Evolutionary conservation across 1,140 invertebrate species (phyloP).

Genomic region (Gonatopus flavifemur): DNA sequence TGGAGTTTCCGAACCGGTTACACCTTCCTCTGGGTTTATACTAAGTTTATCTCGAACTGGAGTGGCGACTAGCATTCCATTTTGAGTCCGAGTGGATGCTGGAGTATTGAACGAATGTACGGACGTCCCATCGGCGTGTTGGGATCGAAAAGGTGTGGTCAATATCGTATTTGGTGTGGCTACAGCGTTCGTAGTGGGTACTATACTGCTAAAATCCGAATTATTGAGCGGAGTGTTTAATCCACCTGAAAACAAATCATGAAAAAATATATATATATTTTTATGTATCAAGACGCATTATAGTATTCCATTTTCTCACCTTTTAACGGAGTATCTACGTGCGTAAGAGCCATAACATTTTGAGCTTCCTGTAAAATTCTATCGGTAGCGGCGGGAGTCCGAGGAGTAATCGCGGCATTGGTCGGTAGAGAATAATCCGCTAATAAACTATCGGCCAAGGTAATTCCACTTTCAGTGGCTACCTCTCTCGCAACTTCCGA

Average conservation of each 20-base stretch:
- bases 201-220: conserved; percentile 82
- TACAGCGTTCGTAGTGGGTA: conserved; percentile 72
- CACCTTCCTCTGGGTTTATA: conserved; percentile 87
- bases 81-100: conserved; percentile 38
- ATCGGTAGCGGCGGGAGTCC: conserved; percentile 78
- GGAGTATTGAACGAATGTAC: conserved; percentile 52
- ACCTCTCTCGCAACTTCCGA: conserved; percentile 92
- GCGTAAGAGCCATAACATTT: conserved; percentile 96
- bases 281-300: conserved; percentile 2
- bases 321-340: conserved; percentile 97
- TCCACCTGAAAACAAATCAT: conserved; percentile 63
- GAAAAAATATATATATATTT: neutral
- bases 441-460: conserved; percentile 81
- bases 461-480: conserved; percentile 79
- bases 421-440: conserved; percentile 90
- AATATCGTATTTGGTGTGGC: conserved; percentile 95
- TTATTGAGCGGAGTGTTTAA: conserved; percentile 90
- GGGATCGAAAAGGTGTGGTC: conserved; percentile 85
- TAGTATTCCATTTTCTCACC: conserved; percentile 41
- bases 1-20: conserved; percentile 70
- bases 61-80: conserved; percentile 57
- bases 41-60: conserved; percentile 91
- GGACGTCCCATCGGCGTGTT: conserved; percentile 50
- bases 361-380: conserved; percentile 90
- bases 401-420: conserved; percentile 74